A percentile compares a stretch with the other conserved stretches of the same genome.
These are phyloP conservation scores for Nyctalus aviator DNA, from an alignment of 2,797 vertebrate genomes.

Conservation along the genomic window DNA sequence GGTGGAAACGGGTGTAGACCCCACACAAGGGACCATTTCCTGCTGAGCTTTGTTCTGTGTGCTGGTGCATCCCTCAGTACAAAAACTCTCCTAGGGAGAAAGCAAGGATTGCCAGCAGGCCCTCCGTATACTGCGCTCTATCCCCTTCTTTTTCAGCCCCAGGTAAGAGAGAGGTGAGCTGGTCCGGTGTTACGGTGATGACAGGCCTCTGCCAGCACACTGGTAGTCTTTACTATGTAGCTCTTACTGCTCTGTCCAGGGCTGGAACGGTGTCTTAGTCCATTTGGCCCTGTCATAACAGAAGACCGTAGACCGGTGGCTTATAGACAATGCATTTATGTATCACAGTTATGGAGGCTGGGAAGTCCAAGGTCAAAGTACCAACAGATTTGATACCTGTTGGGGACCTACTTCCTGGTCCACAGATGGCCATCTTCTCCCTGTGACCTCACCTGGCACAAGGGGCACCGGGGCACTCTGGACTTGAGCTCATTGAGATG, in stretches of 20 bases:
- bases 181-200: background rate
- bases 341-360: background rate
- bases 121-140: too few species aligned
- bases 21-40: accelerated
- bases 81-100: background rate
- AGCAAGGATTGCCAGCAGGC: background rate
- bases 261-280: background rate
- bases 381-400: background rate
- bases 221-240: accelerated
- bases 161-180: background rate
- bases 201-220: background rate
- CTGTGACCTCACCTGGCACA: background rate
- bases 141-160: background rate
- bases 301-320: background rate
- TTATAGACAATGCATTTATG: background rate
- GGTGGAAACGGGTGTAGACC: accelerated
- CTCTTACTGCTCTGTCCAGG: background rate
- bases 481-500: background rate
- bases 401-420: background rate
- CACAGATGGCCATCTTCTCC: background rate
- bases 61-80: accelerated
- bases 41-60: accelerated
- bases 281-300: too few species aligned
- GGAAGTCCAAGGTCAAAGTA: background rate
- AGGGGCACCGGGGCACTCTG: background rate